phyloP scores from a whole-genome alignment of 92 coral and sea anemone genomes.

The Phenganax subtilis region DNA sequence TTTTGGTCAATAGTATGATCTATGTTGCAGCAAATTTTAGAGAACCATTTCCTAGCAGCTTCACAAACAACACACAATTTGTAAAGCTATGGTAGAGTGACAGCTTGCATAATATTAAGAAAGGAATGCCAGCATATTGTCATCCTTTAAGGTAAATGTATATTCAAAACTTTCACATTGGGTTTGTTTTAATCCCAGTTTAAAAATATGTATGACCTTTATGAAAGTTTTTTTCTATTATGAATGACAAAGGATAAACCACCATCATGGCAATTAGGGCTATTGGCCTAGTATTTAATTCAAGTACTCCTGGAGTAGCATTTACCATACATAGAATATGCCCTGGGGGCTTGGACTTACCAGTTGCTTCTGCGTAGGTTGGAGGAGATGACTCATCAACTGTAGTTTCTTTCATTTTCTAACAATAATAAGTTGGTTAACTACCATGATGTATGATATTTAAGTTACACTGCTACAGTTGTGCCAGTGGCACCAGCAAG shows the following conservation, averaged over 20 bases:
- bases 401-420: background rate
- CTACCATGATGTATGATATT: background rate
- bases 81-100: no score
- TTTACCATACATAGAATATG: background rate
- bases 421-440: background rate
- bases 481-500: no score
- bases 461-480: no score
- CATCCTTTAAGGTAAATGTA: no score
- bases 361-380: conserved; percentile 80
- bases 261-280: background rate
- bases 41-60: background rate
- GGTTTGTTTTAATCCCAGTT: no score
- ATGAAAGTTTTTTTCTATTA: no score
- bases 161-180: no score
- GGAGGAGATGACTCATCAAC: conserved; percentile 52
- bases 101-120: no score
- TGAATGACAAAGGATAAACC: no score
- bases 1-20: background rate
- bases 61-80: background rate
- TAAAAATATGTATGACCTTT: no score
- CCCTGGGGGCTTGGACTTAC: conserved; percentile 31
- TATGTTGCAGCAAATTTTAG: background rate
- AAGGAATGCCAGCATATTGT: no score
- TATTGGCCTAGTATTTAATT: background rate
- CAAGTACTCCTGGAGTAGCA: background rate